Conservation (phyloP, 2,797 vertebrate species). For the Denticeps clupeoides region DNA sequence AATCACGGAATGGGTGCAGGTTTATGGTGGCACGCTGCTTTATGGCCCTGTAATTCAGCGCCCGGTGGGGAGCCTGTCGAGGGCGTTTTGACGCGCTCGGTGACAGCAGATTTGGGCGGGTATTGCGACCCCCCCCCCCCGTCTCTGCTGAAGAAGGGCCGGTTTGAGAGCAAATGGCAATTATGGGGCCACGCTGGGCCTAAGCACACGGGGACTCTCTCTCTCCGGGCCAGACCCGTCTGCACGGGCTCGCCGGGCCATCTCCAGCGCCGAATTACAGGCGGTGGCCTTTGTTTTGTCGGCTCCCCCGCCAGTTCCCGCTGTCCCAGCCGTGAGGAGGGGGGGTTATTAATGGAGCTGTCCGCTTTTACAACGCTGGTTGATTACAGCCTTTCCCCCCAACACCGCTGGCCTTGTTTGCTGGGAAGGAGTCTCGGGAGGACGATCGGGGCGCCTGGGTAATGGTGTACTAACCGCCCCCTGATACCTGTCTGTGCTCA, state of each 20-base stretch:
- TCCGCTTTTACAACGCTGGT: background rate
- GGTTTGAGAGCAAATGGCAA: no score
- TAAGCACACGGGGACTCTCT: no score
- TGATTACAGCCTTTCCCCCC: background rate
- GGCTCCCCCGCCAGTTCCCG: background rate
- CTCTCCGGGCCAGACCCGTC: no score
- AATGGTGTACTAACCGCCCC: background rate
- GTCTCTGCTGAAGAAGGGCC: no score
- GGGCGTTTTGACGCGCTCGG: conserved; percentile 36
- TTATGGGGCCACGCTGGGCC: no score
- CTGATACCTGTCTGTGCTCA: conserved; percentile 24
- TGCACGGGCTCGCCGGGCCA: no score
- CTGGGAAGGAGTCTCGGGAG: background rate
- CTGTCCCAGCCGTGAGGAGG: background rate
- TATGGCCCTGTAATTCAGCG: conserved; percentile 51
- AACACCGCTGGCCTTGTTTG: conserved; percentile 1
- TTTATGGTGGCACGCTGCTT: conserved; percentile 51
- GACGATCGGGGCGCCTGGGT: background rate
- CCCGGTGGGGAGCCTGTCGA: conserved; percentile 41
- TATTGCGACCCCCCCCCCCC: no score
- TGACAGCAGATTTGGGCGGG: conserved; percentile 8
- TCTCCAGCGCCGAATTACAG: no score
- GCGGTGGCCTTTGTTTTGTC: conserved; percentile 2
- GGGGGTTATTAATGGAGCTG: background rate
- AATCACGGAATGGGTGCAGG: conserved; percentile 54